Percentiles rank a stretch among this genome's conserved stretches.
Conservation (phyloP, 1,140 invertebrate genomes). For the Hylaeus volcanicus region DNA sequence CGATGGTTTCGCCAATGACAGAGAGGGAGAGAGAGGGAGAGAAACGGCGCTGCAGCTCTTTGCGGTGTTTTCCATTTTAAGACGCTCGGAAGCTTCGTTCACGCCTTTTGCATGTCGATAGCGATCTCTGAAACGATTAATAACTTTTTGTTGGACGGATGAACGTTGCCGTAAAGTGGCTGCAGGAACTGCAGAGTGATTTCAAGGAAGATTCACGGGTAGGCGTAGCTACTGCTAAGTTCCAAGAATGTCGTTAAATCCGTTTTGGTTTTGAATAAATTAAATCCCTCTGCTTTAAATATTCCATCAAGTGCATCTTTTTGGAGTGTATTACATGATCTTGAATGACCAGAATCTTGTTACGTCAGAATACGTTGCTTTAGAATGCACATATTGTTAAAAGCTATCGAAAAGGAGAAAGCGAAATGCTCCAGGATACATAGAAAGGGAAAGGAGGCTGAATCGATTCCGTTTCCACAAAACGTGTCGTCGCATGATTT, state of each 20-base stretch:
- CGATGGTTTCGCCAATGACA: neutral
- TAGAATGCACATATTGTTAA: too few relatives aligned
- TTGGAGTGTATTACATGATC: too few relatives aligned
- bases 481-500: constrained; percentile 33
- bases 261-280: constrained; percentile 3
- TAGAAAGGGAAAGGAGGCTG: neutral
- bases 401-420: too few relatives aligned
- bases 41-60: neutral
- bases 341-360: too few relatives aligned
- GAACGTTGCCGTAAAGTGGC: neutral
- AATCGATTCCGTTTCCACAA: constrained; percentile 10
- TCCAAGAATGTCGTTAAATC: neutral
- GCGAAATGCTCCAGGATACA: neutral
- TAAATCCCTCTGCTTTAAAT: neutral
- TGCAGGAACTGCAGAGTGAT: constrained; percentile 4
- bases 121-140: neutral
- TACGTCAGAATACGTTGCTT: too few relatives aligned
- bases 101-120: constrained; percentile 20
- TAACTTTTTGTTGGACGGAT: neutral
- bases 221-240: neutral
- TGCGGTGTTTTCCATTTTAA: neutral
- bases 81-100: neutral
- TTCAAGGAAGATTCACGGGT: neutral
- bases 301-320: neutral
- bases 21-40: neutral